Evolutionary conservation across 2,113 vertebrate genomes (phyloP).

Genomic region (Solenodon paradoxus): DNA sequence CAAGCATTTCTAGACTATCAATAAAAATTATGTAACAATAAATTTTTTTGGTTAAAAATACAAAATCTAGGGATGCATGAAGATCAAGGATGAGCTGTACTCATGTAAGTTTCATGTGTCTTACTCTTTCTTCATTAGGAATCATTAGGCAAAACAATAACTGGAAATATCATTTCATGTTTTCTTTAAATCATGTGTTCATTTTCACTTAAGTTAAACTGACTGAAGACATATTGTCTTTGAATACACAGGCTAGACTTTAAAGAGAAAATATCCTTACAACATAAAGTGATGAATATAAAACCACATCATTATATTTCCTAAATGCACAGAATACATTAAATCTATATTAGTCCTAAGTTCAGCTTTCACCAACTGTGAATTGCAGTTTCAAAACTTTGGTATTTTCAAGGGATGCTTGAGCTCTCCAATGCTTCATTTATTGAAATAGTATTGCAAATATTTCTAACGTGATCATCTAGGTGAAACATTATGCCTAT

Average conservation of each 20-base stretch:
- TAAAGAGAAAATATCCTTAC: slow-evolving; percentile 36
- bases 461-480: not conserved
- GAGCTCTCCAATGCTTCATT: not conserved
- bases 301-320: slow-evolving; percentile 28
- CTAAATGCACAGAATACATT: not conserved
- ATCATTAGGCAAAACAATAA: not conserved
- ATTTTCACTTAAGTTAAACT: slow-evolving; percentile 46
- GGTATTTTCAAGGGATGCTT: not conserved
- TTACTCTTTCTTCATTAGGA: not conserved
- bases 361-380: not conserved
- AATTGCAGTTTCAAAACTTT: slow-evolving; percentile 35
- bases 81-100: not conserved
- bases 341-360: not conserved
- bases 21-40: not conserved
- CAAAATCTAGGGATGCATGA: not conserved
- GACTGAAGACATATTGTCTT: slow-evolving; percentile 12
- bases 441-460: not conserved
- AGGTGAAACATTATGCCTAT: not conserved
- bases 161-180: slow-evolving; percentile 24
- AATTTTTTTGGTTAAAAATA: not conserved
- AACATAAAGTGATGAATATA: slow-evolving; percentile 16
- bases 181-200: not conserved
- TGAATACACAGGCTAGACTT: not conserved
- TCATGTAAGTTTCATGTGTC: not conserved
- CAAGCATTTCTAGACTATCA: not conserved